Evolutionary conservation across 2,797 vertebrate species (phyloP), one percentile per base, ranked within the genome.

Genomic region (Benthosema pterotum): DNA sequence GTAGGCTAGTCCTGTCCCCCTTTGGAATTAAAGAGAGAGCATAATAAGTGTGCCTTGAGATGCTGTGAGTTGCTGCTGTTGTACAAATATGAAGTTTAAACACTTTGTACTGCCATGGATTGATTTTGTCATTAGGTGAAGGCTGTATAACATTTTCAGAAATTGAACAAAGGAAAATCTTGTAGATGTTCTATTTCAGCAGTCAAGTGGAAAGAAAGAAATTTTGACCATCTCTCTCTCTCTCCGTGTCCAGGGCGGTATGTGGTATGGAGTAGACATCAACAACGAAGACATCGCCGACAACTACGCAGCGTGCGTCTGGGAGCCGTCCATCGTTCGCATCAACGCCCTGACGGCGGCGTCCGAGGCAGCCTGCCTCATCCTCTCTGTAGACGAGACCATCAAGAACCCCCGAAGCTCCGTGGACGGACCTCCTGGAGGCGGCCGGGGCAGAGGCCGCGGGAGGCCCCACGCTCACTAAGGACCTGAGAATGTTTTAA

Each of bases 271-370:
- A 0, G 97, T 99, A 63, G 98, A 99, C 0, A 91, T 99, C 51
- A 97, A 94, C 91, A 97, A 93, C 0, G 98, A 99, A 82, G 97
- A 98, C 86, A 99, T 99, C 0, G 92, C 96, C 0, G 96, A 99
- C 79, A 99, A 99, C 90, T 98, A 94, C 0, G 19, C 48, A 0
- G 92, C 93, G 0, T 99, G 94, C 0, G 96, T 99, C 14, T 99
- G 98, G 97, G 97, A 99, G 72, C 98, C 98, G 0, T 91, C 97
- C 0, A 57, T 98, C 0, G 97, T 99, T 58, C 92, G 96, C 32
- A 95, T 96, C 88, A 98, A 98, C 0, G 96, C 97, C 0, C 88
- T 99, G 66, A 99, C 96, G 0, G 96, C 97, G 0, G 97, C 98
- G 0, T 97, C 96, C 0, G 98, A 99, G 85, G 98, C 98, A 0